Evolutionary conservation across 1,140 invertebrate genomes (phyloP).

Genomic region (Listronotus oregonensis): DNA sequence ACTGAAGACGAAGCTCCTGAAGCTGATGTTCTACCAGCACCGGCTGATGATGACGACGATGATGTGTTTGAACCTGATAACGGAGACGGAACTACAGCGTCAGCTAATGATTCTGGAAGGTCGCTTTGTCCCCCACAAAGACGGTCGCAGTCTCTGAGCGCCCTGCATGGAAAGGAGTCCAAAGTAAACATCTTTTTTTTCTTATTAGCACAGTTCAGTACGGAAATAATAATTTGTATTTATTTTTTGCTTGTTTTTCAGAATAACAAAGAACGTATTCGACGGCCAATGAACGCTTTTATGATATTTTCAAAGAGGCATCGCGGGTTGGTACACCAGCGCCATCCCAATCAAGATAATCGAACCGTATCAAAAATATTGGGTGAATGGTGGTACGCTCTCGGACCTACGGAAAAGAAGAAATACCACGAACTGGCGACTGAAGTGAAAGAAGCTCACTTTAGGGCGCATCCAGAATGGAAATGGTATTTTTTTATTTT

Average conservation of each 20-base stretch:
- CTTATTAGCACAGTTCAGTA: not conserved
- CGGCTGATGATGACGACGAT: constrained; percentile 74
- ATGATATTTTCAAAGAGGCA: constrained; percentile 99
- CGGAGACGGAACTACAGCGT: constrained; percentile 59
- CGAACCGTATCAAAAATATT: constrained; percentile 98
- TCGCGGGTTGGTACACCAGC: constrained; percentile 90
- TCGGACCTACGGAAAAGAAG: constrained; percentile 89
- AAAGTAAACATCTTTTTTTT: constrained; percentile 28
- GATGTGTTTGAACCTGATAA: constrained; percentile 79
- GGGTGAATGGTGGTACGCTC: constrained; percentile 98
- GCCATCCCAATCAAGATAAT: constrained; percentile 98
- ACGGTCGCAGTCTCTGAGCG: constrained; percentile 83
- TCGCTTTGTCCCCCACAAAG: constrained; percentile 62
- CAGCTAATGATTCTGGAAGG: constrained; percentile 31
- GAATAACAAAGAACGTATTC: constrained; percentile 75
- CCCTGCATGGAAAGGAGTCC: constrained; percentile 65
- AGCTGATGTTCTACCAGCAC: constrained; percentile 55
- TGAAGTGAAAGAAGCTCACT: constrained; percentile 98
- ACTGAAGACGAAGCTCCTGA: constrained; percentile 49
- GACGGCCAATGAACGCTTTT: constrained; percentile 98
- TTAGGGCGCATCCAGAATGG: constrained; percentile 94
- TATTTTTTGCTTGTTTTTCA: constrained; percentile 14
- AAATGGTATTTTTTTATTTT: constrained; percentile 70
- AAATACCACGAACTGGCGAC: constrained; percentile 96
- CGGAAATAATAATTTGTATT: too few relatives aligned